These are phyloP conservation scores for Sphenopsis melanotis DNA, from an alignment of 2,797 vertebrate species.

Conservation along the genomic window DNA sequence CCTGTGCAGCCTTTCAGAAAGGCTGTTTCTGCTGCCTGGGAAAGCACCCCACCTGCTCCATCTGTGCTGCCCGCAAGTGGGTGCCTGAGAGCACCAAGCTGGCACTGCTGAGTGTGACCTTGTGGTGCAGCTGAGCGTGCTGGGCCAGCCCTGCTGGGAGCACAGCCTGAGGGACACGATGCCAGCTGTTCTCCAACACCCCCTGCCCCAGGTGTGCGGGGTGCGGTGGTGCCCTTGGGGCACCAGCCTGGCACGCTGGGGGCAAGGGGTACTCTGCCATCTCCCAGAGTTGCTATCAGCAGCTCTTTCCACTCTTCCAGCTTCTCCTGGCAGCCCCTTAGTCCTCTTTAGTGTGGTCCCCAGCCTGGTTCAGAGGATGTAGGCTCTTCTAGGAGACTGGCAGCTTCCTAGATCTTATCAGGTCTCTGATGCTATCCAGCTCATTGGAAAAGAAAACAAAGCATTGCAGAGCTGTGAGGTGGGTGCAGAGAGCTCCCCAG, in stretches of 20 bases:
- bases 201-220: fast-evolving
- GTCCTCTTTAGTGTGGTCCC: neutral
- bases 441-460: neutral
- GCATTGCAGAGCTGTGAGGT: fast-evolving
- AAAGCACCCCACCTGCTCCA: fast-evolving
- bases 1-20: neutral
- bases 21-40: neutral
- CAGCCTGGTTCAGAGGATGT: neutral
- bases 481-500: neutral
- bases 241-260: neutral
- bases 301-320: neutral
- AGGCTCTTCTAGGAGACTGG: neutral
- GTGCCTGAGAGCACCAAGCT: neutral
- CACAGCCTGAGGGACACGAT: fast-evolving
- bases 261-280: neutral
- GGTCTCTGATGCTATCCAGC: neutral
- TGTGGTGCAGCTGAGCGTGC: neutral
- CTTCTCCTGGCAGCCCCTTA: neutral
- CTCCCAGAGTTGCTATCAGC: neutral
- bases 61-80: neutral
- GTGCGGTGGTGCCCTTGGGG: neutral
- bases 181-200: neutral
- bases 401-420: neutral
- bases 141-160: neutral
- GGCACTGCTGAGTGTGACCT: fast-evolving